Evolutionary conservation across 2,797 vertebrate genomes (phyloP).

Genomic region (Epinephelus coioides): DNA sequence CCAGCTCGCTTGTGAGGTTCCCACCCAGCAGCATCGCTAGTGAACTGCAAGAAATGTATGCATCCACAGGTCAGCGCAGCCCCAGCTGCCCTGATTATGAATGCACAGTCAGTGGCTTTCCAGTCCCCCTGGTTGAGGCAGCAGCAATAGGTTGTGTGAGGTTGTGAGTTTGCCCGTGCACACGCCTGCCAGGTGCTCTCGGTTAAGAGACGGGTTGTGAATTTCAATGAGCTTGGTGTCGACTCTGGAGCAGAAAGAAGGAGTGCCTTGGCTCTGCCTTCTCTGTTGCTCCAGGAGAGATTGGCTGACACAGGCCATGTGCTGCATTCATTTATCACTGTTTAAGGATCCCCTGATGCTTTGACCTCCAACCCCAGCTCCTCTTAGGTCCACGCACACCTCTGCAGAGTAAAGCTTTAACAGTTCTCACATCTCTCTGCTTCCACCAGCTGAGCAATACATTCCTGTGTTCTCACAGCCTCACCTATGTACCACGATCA

Average conservation of each 20-base stretch:
- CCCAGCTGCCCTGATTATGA: slow-evolving; percentile 68
- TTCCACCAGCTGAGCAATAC: slow-evolving; percentile 23
- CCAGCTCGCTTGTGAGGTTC: slow-evolving; percentile 22
- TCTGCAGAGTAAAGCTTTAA: slow-evolving; percentile 39
- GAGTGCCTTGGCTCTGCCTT: slow-evolving; percentile 64
- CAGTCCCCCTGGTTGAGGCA: slow-evolving; percentile 51
- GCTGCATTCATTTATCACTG: slow-evolving; percentile 73
- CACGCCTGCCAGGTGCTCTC: slow-evolving; percentile 77
- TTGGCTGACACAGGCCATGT: slow-evolving; percentile 68
- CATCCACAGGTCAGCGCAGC: slow-evolving; percentile 67
- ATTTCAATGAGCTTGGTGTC: slow-evolving; percentile 79
- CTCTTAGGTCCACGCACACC: slow-evolving; percentile 45
- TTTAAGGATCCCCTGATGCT: slow-evolving; percentile 61
- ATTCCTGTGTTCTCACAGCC: slow-evolving; percentile 56
- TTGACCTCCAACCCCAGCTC: slow-evolving; percentile 69
- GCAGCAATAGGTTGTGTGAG: slow-evolving; percentile 70
- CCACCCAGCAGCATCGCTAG: slow-evolving; percentile 41
- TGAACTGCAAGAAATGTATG: slow-evolving; percentile 52
- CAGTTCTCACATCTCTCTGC: slow-evolving; percentile 23
- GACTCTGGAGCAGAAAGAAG: slow-evolving; percentile 62
- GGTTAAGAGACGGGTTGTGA: slow-evolving; percentile 68
- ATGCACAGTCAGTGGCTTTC: slow-evolving; percentile 65
- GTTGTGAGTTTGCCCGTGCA: slow-evolving; percentile 72
- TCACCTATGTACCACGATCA: slow-evolving; percentile 64
- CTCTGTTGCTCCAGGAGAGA: slow-evolving; percentile 56